Evolutionary conservation across 2,797 vertebrate species (phyloP).

Genomic region (Lophotriccus pileatus): DNA sequence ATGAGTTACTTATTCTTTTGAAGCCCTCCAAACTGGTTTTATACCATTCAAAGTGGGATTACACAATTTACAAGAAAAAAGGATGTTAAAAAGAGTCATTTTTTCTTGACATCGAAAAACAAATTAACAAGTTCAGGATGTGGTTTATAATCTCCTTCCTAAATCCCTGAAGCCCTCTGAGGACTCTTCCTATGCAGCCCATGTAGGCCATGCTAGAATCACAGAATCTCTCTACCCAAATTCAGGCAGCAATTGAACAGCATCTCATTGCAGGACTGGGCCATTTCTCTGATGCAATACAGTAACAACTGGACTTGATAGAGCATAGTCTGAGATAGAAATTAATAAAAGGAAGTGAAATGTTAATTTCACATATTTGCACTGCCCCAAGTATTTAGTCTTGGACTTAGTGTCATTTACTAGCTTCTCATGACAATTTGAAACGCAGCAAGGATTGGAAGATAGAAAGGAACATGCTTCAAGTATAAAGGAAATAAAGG

Average conservation of each 20-base stretch:
- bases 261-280: background rate
- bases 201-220: background rate
- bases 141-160: background rate
- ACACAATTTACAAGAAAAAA: background rate
- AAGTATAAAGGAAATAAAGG: background rate
- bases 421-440: background rate
- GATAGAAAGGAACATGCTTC: background rate
- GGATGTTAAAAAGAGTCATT: rapidly evolving
- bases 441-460: background rate
- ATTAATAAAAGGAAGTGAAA: background rate
- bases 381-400: background rate
- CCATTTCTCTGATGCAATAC: background rate
- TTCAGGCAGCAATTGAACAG: rapidly evolving
- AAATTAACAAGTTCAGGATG: background rate
- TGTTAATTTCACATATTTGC: background rate
- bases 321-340: background rate
- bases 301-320: background rate
- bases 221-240: background rate
- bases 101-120: background rate
- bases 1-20: background rate
- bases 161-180: background rate
- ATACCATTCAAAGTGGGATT: background rate
- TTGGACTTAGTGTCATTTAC: background rate
- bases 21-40: background rate
- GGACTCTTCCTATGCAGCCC: background rate